These are phyloP conservation scores for Alexandromys fortis DNA, from an alignment of 2,113 vertebrate genomes.

Conservation along the genomic window DNA sequence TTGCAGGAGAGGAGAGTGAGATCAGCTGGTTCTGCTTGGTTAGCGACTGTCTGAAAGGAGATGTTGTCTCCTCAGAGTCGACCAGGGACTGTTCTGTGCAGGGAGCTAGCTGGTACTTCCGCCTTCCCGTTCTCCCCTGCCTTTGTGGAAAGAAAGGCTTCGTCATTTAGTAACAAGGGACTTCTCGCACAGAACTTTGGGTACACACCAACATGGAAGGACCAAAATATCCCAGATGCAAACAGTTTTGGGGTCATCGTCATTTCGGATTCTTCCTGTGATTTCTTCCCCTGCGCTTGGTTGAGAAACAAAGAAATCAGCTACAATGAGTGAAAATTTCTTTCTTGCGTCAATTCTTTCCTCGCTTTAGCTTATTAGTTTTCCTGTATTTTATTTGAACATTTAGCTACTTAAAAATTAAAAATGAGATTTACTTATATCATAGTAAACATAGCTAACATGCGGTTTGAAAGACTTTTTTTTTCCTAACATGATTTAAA, in stretches of 20 bases:
- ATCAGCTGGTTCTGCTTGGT: not conserved
- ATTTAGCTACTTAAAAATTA: not conserved
- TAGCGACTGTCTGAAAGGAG: not conserved
- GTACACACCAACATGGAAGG: not conserved
- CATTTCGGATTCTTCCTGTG: not conserved
- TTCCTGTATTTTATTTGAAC: not conserved
- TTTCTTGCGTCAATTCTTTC: not conserved
- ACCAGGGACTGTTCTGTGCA: not conserved
- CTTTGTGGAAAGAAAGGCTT: not conserved
- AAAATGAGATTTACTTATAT: slow-evolving; percentile 28
- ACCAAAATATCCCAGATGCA: slow-evolving; percentile 7
- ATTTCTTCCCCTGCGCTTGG: not conserved
- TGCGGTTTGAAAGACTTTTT: slow-evolving; percentile 15
- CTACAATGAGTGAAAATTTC: not conserved
- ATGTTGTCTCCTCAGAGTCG: not conserved
- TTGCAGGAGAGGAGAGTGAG: not conserved
- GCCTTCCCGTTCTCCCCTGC: not conserved
- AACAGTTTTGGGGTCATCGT: not conserved
- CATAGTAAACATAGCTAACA: not conserved
- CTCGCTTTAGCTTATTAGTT: not conserved
- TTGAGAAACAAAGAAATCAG: slow-evolving; percentile 14
- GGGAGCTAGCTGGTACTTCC: not conserved
- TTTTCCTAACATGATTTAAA: slow-evolving; percentile 1
- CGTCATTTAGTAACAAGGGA: not conserved
- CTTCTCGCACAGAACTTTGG: slow-evolving; percentile 20